Evolutionary conservation across 2,113 vertebrate genomes (phyloP).

Genomic region (human): DNA sequence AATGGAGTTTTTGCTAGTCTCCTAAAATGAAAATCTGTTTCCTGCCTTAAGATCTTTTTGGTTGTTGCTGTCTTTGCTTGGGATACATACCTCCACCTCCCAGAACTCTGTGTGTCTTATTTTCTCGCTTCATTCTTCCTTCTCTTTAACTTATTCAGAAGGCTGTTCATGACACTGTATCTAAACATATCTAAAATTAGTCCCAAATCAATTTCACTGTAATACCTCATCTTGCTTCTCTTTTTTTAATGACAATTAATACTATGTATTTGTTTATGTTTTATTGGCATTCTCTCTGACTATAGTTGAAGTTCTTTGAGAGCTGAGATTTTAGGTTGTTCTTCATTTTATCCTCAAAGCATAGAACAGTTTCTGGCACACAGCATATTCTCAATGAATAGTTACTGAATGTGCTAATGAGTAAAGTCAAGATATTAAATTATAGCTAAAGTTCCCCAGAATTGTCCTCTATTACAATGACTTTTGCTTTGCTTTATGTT

Average conservation of each 20-base stretch:
- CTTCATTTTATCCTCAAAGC: background rate
- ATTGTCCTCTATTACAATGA: background rate
- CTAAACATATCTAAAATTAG: background rate
- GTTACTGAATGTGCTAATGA: background rate
- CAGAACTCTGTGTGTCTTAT: background rate
- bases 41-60: background rate
- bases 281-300: background rate
- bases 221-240: background rate
- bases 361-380: background rate
- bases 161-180: background rate
- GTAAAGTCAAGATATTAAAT: background rate
- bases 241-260: background rate
- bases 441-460: background rate
- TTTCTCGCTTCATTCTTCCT: background rate
- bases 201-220: background rate
- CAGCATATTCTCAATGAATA: background rate
- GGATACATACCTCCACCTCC: background rate
- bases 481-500: conserved; percentile 7
- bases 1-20: too few species aligned
- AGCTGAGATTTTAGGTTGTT: background rate
- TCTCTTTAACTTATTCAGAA: background rate
- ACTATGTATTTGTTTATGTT: background rate
- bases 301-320: background rate
- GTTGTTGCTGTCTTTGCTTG: background rate
- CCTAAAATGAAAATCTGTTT: background rate